These are phyloP conservation scores for Aphyosemion australe DNA, from an alignment of 2,113 vertebrate species.

Conservation along the genomic window DNA sequence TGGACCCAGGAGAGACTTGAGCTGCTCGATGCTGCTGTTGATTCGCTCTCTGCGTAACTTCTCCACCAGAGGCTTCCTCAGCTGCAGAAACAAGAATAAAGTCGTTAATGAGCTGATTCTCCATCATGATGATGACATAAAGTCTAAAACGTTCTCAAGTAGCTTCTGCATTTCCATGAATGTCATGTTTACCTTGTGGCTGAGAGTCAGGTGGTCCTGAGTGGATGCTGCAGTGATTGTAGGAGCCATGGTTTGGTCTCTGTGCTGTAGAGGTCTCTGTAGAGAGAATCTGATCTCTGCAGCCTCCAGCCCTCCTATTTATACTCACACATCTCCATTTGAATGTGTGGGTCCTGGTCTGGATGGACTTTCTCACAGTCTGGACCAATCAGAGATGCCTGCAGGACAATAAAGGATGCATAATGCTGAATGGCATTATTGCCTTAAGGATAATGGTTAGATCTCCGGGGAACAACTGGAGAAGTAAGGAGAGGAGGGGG, in stretches of 20 bases:
- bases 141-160: neutral
- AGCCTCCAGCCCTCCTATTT: constrained; percentile 69
- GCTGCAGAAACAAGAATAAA: constrained; percentile 45
- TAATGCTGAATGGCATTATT: constrained; percentile 52
- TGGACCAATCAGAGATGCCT: constrained; percentile 69
- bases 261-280: constrained; percentile 65
- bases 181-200: constrained; percentile 68
- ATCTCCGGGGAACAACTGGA: constrained; percentile 74
- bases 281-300: constrained; percentile 62
- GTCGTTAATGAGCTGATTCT: constrained; percentile 28
- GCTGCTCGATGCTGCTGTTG: constrained; percentile 69
- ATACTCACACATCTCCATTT: constrained; percentile 78
- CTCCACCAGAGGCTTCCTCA: constrained; percentile 71
- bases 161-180: neutral
- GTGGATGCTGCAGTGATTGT: constrained; percentile 61
- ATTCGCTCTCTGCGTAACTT: constrained; percentile 73
- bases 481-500: constrained; percentile 35
- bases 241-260: constrained; percentile 70
- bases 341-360: constrained; percentile 75
- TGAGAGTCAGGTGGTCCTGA: constrained; percentile 61
- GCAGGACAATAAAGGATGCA: constrained; percentile 53
- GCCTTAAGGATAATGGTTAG: constrained; percentile 61
- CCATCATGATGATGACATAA: neutral
- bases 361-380: constrained; percentile 76
- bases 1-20: constrained; percentile 69